Base-by-base conservation (phyloP, 92 coral and sea anemone genomes). In the Galaxea fascicularis region DNA sequence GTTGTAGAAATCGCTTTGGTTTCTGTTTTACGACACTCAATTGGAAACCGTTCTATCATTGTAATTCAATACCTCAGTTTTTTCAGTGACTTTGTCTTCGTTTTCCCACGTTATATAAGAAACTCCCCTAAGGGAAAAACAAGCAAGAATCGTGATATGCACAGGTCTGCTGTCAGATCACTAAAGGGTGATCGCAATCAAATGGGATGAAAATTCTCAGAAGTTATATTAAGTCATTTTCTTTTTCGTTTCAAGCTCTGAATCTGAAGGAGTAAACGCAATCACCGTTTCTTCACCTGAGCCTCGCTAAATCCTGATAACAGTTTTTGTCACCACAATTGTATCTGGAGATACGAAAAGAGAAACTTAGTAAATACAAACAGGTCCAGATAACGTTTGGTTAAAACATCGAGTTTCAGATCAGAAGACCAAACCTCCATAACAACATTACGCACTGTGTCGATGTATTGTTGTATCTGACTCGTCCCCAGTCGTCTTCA, bases 41-140 rank as follows among this genome's bases (percentile, higher is more conserved):
- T n/a, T n/a, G n/a, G n/a, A n/a, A n/a, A n/a, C n/a, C n/a, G n/a
- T n/a, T n/a, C 18, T 10, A 47, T 26, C 24, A 11, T 21, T 15
- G 4, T 0, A 28, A 21, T 8, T 22, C 76, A 10, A 15, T 85
- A 96, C 99, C 94, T 96, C 88, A 0, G 99, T 96, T 52, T 72
- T 83, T 72, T 96, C 99, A 56, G 87, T 65, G 16, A 96, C 91
- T 74, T 91, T 96, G 78, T 90, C 93, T 73, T 87, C 77, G 76
- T 96, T 82, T 70, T 91, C 94, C 99, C 99, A 96, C 0, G 99
- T 96, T 21, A 91, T 62, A 69, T 96, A 96, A 45, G 92, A 86
- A 11, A 96, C 87, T 22, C 99, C 99, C 80, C 98, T 96, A 60
- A 59, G 68, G 74, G 22, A 77, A 27, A 30, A 16, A 45, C 11